Conservation (phyloP, 1,140 invertebrate species). For the Micrasema longulum region DNA sequence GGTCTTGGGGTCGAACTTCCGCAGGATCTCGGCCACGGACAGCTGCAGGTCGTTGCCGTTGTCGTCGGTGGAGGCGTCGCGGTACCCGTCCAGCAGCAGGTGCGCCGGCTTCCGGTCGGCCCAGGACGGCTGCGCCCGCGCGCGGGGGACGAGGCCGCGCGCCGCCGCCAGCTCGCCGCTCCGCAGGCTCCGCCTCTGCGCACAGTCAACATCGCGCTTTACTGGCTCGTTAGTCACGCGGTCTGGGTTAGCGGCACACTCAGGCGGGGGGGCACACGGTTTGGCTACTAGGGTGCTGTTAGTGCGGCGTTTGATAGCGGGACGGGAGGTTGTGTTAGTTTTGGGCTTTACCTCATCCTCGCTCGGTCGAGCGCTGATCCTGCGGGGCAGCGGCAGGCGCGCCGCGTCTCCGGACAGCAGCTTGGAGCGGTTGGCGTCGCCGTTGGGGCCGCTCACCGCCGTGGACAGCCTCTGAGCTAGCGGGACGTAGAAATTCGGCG, state of each 20-base stretch:
- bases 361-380: slow-evolving; percentile 58
- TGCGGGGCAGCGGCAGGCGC: slow-evolving; percentile 59
- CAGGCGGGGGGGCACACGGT: slow-evolving; percentile 46
- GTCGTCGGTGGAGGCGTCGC: slow-evolving; percentile 60
- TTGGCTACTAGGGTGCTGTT: slow-evolving; percentile 49
- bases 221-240: slow-evolving; percentile 34
- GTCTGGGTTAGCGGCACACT: slow-evolving; percentile 47
- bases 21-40: slow-evolving; percentile 69
- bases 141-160: background rate
- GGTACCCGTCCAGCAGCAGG: slow-evolving; percentile 57
- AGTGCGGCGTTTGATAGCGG: slow-evolving; percentile 46
- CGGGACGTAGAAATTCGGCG: slow-evolving; percentile 72
- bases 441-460: slow-evolving; percentile 69
- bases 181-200: slow-evolving; percentile 40
- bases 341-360: slow-evolving; percentile 50
- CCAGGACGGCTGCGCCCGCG: slow-evolving; percentile 61
- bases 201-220: slow-evolving; percentile 49
- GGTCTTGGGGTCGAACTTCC: slow-evolving; percentile 68
- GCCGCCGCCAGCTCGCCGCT: slow-evolving; percentile 13
- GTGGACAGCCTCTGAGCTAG: slow-evolving; percentile 68
- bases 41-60: slow-evolving; percentile 69
- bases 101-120: slow-evolving; percentile 59
- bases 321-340: slow-evolving; percentile 29
- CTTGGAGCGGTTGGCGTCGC: slow-evolving; percentile 59
- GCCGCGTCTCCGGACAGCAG: slow-evolving; percentile 59